phyloP scores from a whole-genome alignment of 2,888 invertebrate species.

The Heliconius ismenius region DNA sequence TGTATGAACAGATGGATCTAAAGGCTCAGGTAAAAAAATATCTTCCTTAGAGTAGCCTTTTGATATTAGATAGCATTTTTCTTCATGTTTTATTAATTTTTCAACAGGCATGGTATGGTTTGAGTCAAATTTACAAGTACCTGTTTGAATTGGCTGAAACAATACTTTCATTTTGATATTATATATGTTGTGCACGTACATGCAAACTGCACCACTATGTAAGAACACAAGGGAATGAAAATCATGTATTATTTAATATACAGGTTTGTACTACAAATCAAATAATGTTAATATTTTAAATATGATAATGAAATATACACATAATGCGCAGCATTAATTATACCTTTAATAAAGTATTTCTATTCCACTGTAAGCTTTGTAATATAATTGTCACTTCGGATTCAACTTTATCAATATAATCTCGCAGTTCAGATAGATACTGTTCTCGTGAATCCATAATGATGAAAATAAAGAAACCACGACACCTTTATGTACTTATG shows the following conservation, averaged over 20 bases:
- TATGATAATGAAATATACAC: background rate
- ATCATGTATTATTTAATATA: too few species aligned
- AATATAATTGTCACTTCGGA: constrained; percentile 66
- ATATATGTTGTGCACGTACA: background rate
- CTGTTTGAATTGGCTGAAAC: constrained; percentile 51
- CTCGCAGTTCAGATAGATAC: constrained; percentile 56
- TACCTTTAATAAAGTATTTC: constrained; percentile 61
- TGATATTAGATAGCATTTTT: constrained; percentile 54
- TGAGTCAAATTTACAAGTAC: constrained; percentile 56
- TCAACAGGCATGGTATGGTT: constrained; percentile 59
- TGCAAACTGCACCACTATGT: too few species aligned
- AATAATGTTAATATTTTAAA: too few species aligned
- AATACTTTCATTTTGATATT: constrained; percentile 19
- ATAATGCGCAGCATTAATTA: constrained; percentile 4
- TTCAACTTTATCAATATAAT: constrained; percentile 57
- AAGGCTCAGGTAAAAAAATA: constrained; percentile 61
- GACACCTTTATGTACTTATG: background rate
- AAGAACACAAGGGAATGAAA: too few species aligned
- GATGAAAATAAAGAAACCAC: background rate
- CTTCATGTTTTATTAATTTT: constrained; percentile 56
- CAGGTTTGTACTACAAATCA: too few species aligned
- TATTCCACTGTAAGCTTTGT: constrained; percentile 72
- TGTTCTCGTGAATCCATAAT: constrained; percentile 52
- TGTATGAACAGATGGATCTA: constrained; percentile 52
- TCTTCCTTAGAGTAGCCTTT: constrained; percentile 60